A percentile compares a stretch with the other conserved stretches of the same genome.
Evolutionary conservation across 2,113 vertebrate genomes (phyloP).

Genomic region (Lethenteron reissneri): DNA sequence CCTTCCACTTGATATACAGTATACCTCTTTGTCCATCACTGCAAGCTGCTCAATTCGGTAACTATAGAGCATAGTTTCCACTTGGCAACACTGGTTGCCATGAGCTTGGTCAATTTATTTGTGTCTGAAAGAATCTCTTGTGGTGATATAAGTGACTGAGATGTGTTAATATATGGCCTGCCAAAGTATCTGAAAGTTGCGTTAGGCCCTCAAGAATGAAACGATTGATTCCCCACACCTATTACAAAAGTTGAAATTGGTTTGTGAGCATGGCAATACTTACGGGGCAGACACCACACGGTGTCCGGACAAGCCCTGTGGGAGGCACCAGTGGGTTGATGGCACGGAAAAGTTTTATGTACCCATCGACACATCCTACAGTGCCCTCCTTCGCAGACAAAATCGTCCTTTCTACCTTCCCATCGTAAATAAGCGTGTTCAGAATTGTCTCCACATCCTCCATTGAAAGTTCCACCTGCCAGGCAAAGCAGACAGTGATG

Average conservation of each 20-base stretch:
- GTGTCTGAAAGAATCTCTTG: not conserved
- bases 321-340: conserved; percentile 56
- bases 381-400: conserved; percentile 88
- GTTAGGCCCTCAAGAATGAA: not conserved
- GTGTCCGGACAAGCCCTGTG: conserved; percentile 59
- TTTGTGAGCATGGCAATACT: conserved; percentile 13
- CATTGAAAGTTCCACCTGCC: conserved; percentile 87
- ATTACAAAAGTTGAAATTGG: not conserved
- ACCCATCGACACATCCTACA: conserved; percentile 70
- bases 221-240: not conserved
- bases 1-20: too few relatives aligned
- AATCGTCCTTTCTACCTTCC: conserved; percentile 90
- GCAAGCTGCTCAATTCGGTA: too few relatives aligned
- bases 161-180: not conserved
- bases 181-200: not conserved
- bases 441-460: conserved; percentile 97
- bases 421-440: conserved; percentile 86
- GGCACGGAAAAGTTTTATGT: conserved; percentile 72
- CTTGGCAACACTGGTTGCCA: too few relatives aligned
- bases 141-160: not conserved
- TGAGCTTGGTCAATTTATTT: not conserved
- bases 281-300: conserved; percentile 84
- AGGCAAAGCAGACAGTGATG: not conserved
- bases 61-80: too few relatives aligned
- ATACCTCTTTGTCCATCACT: too few relatives aligned